These are phyloP conservation scores for Thalassophryne amazonica DNA, from an alignment of 2,797 vertebrate species.

Conservation along the genomic window DNA sequence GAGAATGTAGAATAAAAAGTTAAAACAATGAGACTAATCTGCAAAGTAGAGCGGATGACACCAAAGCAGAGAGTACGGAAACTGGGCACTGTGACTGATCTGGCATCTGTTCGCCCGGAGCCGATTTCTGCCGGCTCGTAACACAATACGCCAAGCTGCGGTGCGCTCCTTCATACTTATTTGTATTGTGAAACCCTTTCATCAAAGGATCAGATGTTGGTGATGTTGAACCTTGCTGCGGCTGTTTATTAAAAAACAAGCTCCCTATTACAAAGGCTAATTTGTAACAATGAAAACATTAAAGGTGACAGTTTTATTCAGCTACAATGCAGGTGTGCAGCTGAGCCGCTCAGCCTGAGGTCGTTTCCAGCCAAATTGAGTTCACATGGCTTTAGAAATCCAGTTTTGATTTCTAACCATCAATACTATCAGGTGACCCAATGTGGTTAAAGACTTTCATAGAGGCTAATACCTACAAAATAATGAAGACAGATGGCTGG, in stretches of 20 bases:
- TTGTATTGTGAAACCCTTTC: constrained; percentile 38
- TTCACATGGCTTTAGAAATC: background rate
- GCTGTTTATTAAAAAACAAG: background rate
- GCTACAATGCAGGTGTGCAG: background rate
- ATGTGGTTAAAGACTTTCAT: constrained; percentile 53
- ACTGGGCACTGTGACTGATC: constrained; percentile 75
- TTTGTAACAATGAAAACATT: background rate
- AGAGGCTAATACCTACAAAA: constrained; percentile 31
- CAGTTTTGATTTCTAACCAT: constrained; percentile 23
- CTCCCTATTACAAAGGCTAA: background rate
- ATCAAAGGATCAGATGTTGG: constrained; percentile 30
- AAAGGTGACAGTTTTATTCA: background rate
- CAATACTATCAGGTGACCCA: constrained; percentile 55
- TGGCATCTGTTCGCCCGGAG: constrained; percentile 80
- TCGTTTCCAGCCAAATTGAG: background rate
- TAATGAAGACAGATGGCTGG: constrained; percentile 66
- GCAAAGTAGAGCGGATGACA: constrained; percentile 12
- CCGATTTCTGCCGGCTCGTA: constrained; percentile 72
- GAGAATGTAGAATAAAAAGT: constrained; percentile 10
- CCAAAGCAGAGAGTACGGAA: constrained; percentile 41
- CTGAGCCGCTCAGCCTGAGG: background rate
- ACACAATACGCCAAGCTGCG: constrained; percentile 59
- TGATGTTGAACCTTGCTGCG: background rate
- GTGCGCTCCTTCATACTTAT: constrained; percentile 33
- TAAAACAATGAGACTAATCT: constrained; percentile 9